Evolutionary conservation across 1,140 invertebrate species (phyloP).

Genomic region (Lordiphosa collinella): DNA sequence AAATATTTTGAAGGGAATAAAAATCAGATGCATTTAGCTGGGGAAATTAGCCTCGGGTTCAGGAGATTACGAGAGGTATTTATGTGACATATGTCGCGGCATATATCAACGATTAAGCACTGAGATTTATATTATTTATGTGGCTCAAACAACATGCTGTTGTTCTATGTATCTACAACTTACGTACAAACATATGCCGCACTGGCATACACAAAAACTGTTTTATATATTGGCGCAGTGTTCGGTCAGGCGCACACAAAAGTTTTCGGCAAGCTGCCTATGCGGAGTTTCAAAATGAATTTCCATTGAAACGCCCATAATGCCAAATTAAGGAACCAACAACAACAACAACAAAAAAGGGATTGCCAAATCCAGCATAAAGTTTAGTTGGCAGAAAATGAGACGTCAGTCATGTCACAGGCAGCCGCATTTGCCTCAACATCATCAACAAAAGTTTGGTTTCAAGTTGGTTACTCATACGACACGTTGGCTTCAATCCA

Average conservation of each 20-base stretch:
- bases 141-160: constrained; percentile 35
- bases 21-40: constrained; percentile 13
- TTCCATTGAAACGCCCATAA: constrained; percentile 45
- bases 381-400: constrained; percentile 69
- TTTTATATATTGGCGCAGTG: constrained; percentile 35
- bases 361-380: constrained; percentile 35
- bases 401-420: constrained; percentile 63
- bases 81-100: constrained; percentile 32
- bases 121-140: constrained; percentile 48
- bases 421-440: constrained; percentile 25
- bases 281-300: constrained; percentile 60
- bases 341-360: constrained; percentile 8
- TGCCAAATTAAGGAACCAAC: constrained; percentile 31
- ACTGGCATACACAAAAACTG: constrained; percentile 31
- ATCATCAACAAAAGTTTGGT: constrained; percentile 14
- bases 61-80: background rate
- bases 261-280: constrained; percentile 21
- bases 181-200: constrained; percentile 43
- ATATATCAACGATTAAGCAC: constrained; percentile 64
- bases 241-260: constrained; percentile 39
- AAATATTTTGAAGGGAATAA: constrained; percentile 17
- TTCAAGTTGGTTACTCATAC: constrained; percentile 38
- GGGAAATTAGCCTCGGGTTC: background rate
- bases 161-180: constrained; percentile 1
- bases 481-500: constrained; percentile 16